phyloP scores from a whole-genome alignment of 2,113 vertebrate species.

The Mionectes macconnelli region DNA sequence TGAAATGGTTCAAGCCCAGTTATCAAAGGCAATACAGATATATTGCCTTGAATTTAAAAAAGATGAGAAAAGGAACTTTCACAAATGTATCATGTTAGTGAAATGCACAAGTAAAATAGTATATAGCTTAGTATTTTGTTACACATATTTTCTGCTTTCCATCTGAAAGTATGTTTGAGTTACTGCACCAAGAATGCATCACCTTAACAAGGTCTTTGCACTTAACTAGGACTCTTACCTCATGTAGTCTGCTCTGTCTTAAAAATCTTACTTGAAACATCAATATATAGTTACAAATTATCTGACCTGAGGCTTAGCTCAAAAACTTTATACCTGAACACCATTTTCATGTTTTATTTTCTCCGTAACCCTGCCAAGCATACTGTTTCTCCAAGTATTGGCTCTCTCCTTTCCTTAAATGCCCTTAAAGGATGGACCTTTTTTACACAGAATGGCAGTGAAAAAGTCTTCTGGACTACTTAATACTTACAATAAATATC shows the following conservation, averaged over 20 bases:
- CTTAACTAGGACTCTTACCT: not conserved
- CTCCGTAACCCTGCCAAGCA: not conserved
- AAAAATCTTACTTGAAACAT: not conserved
- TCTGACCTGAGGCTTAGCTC: not conserved
- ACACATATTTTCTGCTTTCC: not conserved
- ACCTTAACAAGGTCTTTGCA: not conserved
- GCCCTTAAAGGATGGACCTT: not conserved
- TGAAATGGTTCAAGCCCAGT: not conserved
- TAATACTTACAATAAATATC: not conserved
- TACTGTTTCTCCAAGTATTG: not conserved
- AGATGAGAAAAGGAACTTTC: not conserved
- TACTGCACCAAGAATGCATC: not conserved
- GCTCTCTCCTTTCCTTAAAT: not conserved
- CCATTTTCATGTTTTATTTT: not conserved
- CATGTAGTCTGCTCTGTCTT: not conserved
- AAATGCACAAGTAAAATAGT: not conserved
- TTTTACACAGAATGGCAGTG: not conserved
- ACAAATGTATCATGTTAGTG: not conserved
- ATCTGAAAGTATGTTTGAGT: not conserved
- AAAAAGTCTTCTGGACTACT: not conserved
- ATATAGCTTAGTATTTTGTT: not conserved
- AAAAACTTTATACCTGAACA: not conserved
- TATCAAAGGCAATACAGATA: not conserved
- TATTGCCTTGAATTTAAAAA: not conserved
- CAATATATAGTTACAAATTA: not conserved